Evolutionary conservation across 2,797 vertebrate genomes (phyloP).

Genomic region (Synanceia verrucosa): DNA sequence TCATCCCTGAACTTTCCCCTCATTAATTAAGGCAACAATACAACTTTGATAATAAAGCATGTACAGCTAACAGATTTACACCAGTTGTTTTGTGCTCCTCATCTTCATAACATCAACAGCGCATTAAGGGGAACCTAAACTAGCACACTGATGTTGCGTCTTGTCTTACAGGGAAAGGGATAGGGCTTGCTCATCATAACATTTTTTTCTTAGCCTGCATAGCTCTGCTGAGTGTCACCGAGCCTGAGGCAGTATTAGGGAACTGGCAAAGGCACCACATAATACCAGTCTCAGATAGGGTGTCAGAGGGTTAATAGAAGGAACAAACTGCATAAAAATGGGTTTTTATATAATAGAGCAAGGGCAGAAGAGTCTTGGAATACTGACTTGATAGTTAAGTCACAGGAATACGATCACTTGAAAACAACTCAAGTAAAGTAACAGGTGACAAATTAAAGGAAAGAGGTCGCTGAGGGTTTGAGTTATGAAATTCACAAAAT

Average conservation of each 20-base stretch:
- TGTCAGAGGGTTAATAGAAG: conserved; percentile 19
- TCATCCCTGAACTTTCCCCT: neutral
- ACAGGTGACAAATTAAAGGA: neutral
- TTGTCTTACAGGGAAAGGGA: conserved; percentile 56
- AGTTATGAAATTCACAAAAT: neutral
- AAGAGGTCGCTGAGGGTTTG: neutral
- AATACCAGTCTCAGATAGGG: conserved; percentile 9
- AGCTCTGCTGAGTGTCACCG: conserved; percentile 23
- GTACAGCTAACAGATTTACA: neutral
- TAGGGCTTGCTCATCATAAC: conserved; percentile 54
- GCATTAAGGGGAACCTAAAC: neutral
- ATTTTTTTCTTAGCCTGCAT: conserved; percentile 44
- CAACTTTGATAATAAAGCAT: neutral
- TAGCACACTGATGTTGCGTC: conserved; percentile 31
- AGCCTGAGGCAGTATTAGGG: conserved; percentile 30
- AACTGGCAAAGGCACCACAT: conserved; percentile 22
- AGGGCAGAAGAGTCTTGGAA: neutral
- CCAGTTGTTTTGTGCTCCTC: neutral
- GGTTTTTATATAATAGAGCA: neutral
- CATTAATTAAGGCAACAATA: neutral
- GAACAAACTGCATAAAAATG: neutral
- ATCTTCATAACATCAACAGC: conserved; percentile 27
- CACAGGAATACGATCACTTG: neutral
- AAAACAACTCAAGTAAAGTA: neutral
- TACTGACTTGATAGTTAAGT: neutral